phyloP scores from a whole-genome alignment of 2,113 vertebrate species.

The Suncus etruscus region DNA sequence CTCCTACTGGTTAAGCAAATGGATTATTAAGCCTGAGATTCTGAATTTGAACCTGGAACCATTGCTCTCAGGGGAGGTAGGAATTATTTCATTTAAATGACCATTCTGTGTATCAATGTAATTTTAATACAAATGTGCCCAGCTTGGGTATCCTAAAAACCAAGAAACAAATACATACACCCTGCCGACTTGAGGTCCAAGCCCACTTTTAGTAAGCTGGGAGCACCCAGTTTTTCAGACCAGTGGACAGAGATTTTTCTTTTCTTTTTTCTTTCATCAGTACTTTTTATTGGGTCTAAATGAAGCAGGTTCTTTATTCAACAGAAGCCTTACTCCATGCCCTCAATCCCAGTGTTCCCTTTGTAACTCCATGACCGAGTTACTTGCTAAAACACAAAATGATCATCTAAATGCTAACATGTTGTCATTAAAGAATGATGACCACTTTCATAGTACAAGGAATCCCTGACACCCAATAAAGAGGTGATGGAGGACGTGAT shows the following conservation, averaged over 20 bases:
- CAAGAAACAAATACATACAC: background rate
- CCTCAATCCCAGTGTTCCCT: background rate
- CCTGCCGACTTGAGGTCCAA: background rate
- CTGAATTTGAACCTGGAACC: background rate
- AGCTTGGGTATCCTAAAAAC: background rate
- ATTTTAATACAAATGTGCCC: background rate
- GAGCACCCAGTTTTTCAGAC: background rate
- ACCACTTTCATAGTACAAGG: slow-evolving; percentile 71
- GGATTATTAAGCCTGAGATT: background rate
- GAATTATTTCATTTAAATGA: no score
- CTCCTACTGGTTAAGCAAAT: background rate
- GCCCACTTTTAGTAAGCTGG: background rate
- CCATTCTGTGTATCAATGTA: background rate
- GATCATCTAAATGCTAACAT: slow-evolving; percentile 72
- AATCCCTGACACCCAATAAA: slow-evolving; percentile 21
- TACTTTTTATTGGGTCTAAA: background rate
- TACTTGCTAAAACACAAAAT: slow-evolving; percentile 60
- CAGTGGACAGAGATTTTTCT: background rate
- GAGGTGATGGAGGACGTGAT: slow-evolving; percentile 69
- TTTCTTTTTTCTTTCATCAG: background rate
- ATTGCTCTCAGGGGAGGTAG: no score
- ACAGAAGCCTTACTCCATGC: background rate
- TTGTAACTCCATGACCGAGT: background rate
- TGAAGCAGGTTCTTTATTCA: background rate
- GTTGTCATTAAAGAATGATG: slow-evolving; percentile 77